Percentiles rank a stretch among this genome's conserved stretches.
Conservation (phyloP, 2,888 invertebrate species). For the Cloeon dipterum region DNA sequence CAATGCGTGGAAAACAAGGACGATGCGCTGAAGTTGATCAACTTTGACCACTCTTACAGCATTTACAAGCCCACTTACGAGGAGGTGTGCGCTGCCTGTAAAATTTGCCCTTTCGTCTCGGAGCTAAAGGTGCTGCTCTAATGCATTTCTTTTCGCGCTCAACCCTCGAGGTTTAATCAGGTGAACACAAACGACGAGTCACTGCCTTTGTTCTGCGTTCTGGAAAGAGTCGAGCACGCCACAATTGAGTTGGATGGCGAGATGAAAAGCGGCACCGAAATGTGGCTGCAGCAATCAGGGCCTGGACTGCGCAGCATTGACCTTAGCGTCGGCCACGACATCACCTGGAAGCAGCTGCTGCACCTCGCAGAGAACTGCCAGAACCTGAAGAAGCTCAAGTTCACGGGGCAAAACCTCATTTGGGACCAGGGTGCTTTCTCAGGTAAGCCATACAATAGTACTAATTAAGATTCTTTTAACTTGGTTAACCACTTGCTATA, state of each 20-base stretch:
- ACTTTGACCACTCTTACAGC: neutral
- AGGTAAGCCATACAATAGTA: too few species aligned
- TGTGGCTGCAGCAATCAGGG: neutral
- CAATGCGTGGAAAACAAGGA: neutral
- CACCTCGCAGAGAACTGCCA: neutral
- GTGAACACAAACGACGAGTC: neutral
- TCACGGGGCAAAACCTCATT: neutral
- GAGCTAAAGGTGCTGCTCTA: too few species aligned
- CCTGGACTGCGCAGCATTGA: neutral
- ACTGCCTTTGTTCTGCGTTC: neutral
- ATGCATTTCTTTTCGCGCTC: too few species aligned
- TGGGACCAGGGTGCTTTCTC: slow-evolving; percentile 1
- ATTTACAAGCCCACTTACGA: neutral
- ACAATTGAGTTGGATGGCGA: neutral
- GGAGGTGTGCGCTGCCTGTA: neutral
- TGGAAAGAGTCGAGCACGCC: neutral
- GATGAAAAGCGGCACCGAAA: neutral
- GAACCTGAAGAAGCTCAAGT: neutral
- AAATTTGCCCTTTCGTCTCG: neutral
- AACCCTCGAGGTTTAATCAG: too few species aligned
- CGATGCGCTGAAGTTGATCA: neutral
- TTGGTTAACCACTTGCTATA: too few species aligned
- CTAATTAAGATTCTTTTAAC: too few species aligned
- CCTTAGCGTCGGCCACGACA: neutral
- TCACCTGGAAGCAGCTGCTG: neutral